phyloP scores from a whole-genome alignment of 2,888 invertebrate genomes.

The Isoperla grammatica region DNA sequence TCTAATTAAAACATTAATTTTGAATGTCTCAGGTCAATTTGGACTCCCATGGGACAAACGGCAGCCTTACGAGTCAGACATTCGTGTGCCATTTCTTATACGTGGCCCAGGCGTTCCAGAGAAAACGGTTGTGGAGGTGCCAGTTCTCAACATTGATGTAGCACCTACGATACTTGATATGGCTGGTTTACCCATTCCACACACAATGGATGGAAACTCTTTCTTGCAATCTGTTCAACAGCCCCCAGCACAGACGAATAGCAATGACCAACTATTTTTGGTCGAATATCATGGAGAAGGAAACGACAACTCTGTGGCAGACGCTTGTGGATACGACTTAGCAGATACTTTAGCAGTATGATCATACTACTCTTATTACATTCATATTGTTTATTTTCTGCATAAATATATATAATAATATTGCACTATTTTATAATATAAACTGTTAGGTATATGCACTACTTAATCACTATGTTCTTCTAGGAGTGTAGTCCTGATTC shows the following conservation, averaged over 20 bases:
- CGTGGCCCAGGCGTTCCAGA: conserved; percentile 63
- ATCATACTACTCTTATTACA: not conserved
- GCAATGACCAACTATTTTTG: conserved; percentile 54
- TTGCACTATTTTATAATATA: not conserved
- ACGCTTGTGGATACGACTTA: conserved; percentile 58
- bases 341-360: conserved; percentile 59
- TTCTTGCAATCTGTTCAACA: conserved; percentile 41
- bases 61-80: conserved; percentile 86
- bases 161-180: conserved; percentile 76
- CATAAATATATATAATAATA: not conserved
- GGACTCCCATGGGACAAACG: conserved; percentile 83
- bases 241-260: conserved; percentile 1
- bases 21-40: conserved; percentile 67
- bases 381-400: not conserved
- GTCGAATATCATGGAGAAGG: conserved; percentile 82
- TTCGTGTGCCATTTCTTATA: conserved; percentile 75
- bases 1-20: not conserved
- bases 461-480: not conserved
- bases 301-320: conserved; percentile 49
- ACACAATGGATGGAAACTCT: conserved; percentile 59
- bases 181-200: conserved; percentile 52
- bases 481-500: conserved; percentile 57
- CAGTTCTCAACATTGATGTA: conserved; percentile 73
- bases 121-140: conserved; percentile 47
- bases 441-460: not conserved